These are phyloP conservation scores for Styela plicata DNA, from an alignment of 23 tunicate genomes.

Conservation along the genomic window DNA sequence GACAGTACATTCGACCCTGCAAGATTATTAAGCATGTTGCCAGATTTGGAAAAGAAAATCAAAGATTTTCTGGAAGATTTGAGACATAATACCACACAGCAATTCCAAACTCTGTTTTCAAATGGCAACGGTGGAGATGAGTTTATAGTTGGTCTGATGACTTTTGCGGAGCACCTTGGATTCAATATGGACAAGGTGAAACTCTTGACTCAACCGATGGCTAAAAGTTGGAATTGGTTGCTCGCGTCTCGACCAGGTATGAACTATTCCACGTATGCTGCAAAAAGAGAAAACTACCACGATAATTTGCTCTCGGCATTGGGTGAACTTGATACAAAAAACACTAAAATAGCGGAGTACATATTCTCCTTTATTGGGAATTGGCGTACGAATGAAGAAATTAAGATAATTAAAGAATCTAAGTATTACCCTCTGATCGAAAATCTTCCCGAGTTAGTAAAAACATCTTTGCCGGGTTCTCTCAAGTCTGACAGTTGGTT, in stretches of 20 bases:
- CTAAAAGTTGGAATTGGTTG: background rate
- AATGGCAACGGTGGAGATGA: background rate
- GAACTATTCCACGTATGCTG: background rate
- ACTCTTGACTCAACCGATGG: background rate
- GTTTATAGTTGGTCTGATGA: background rate
- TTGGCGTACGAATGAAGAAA: background rate
- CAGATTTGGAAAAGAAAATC: background rate
- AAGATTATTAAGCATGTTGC: background rate
- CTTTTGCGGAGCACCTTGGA: background rate
- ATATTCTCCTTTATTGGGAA: background rate
- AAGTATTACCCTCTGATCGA: background rate
- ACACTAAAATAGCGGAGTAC: background rate
- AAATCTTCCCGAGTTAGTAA: slow-evolving; percentile 1
- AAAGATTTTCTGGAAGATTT: background rate
- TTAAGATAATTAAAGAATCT: background rate
- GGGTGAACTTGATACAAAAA: background rate
- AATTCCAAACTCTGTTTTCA: background rate
- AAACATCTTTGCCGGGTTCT: background rate
- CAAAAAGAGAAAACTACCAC: background rate
- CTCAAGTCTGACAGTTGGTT: background rate
- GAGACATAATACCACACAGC: background rate
- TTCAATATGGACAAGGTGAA: background rate
- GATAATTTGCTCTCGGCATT: background rate
- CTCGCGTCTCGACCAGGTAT: background rate
- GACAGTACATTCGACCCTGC: background rate